A percentile compares a stretch with the other conserved stretches of the same genome.
Evolutionary conservation across 1,140 invertebrate genomes (phyloP).

Genomic region (Lordiphosa mommai): DNA sequence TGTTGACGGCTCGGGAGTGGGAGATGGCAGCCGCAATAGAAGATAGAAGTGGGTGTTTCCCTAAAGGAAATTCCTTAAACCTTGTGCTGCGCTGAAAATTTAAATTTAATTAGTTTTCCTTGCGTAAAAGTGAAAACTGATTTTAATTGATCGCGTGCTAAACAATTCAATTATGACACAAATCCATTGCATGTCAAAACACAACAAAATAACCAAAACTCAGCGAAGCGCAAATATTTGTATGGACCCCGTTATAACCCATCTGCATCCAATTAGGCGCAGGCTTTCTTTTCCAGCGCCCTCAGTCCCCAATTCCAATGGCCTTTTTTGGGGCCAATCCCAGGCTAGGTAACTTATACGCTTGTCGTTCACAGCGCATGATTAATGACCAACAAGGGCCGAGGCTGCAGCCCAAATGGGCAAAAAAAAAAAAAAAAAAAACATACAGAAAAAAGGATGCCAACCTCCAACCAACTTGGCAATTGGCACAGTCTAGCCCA

Average conservation of each 20-base stretch:
- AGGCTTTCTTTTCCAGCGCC: conserved; percentile 16
- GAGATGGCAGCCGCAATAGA: conserved; percentile 17
- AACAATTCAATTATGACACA: conserved; percentile 70
- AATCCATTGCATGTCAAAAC: conserved; percentile 57
- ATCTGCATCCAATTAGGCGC: conserved; percentile 70
- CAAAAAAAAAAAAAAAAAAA: conserved; percentile 3
- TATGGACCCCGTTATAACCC: conserved; percentile 45
- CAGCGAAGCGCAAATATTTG: conserved; percentile 37
- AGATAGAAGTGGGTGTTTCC: conserved; percentile 28
- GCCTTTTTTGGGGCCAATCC: conserved; percentile 68
- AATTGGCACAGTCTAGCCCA: conserved; percentile 39
- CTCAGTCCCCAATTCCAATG: conserved; percentile 51
- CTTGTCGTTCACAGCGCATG: conserved; percentile 75
- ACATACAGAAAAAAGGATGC: conserved; percentile 1
- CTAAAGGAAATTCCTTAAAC: conserved; percentile 25
- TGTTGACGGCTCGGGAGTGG: conserved; percentile 61
- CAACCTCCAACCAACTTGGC: conserved; percentile 12
- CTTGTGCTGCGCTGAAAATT: conserved; percentile 16
- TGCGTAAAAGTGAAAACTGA: conserved; percentile 63
- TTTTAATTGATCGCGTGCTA: conserved; percentile 69
- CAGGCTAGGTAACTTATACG: conserved; percentile 69
- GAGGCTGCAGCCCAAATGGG: conserved; percentile 40
- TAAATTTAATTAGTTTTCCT: conserved; percentile 30
- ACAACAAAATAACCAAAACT: conserved; percentile 41
- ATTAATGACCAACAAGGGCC: conserved; percentile 77